Conservation (phyloP, 2,888 invertebrate species). For the Harpalus rufipes region DNA sequence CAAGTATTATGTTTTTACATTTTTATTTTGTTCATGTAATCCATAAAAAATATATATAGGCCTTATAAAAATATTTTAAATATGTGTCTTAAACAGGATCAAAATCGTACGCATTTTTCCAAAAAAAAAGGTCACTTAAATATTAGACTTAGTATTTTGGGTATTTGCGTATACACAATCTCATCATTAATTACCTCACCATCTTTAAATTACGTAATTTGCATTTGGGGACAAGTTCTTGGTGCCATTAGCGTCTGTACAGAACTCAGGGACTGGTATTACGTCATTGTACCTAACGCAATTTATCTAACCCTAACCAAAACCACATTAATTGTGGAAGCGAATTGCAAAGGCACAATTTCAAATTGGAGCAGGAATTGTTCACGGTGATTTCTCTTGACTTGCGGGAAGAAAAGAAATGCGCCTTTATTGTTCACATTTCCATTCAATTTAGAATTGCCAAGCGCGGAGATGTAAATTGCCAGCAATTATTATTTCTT, state of each 20-base stretch:
- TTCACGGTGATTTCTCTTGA: background rate
- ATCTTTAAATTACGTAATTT: slow-evolving; percentile 11
- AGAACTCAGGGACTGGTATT: background rate
- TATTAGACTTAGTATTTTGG: too few species aligned
- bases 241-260: background rate
- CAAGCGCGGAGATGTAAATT: background rate
- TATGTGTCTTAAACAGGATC: too few species aligned
- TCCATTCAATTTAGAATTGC: background rate
- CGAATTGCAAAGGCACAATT: slow-evolving; percentile 6
- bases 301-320: slow-evolving; percentile 19
- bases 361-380: background rate
- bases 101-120: too few species aligned
- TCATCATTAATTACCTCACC: background rate
- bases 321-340: slow-evolving; percentile 21
- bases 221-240: slow-evolving; percentile 1
- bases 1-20: too few species aligned
- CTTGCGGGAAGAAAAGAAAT: background rate
- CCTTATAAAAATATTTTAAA: too few species aligned
- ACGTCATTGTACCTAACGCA: slow-evolving; percentile 14
- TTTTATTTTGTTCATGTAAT: too few species aligned
- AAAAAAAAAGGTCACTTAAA: too few species aligned
- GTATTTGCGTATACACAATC: too few species aligned
- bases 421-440: slow-evolving; percentile 2
- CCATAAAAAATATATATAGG: too few species aligned
- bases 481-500: background rate